Percentiles rank a stretch among this genome's conserved stretches.
These are phyloP conservation scores for Drosophila phalerata DNA, from an alignment of 2,888 invertebrate species.

Conservation along the genomic window DNA sequence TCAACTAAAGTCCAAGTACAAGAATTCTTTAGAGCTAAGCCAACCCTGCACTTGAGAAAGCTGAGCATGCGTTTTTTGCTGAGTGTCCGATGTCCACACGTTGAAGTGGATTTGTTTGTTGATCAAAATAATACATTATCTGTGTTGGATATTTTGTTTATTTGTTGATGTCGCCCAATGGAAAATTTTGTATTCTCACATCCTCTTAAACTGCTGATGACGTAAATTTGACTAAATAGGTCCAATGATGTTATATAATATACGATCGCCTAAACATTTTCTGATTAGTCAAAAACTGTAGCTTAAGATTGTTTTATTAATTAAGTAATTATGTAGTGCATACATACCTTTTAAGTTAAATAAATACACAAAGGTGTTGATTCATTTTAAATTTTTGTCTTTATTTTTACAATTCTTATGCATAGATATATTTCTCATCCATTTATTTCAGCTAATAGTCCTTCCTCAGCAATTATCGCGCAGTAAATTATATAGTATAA, in stretches of 20 bases:
- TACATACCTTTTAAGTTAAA: not conserved
- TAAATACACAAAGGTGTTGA: not conserved
- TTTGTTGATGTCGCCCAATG: not conserved
- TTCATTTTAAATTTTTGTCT: constrained; percentile 53
- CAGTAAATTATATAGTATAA: constrained; percentile 24
- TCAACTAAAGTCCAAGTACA: not conserved
- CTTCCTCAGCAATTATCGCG: constrained; percentile 59
- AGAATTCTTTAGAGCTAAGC: not conserved
- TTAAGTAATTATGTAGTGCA: too few relatives aligned
- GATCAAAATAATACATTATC: not conserved
- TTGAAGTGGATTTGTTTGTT: not conserved
- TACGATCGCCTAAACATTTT: too few relatives aligned
- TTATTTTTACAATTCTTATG: constrained; percentile 71
- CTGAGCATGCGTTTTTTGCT: not conserved
- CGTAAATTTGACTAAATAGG: too few relatives aligned
- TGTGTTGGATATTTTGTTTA: not conserved
- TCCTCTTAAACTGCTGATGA: not conserved
- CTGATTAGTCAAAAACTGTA: too few relatives aligned
- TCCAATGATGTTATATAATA: too few relatives aligned
- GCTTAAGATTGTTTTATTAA: too few relatives aligned
- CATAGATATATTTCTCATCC: constrained; percentile 49
- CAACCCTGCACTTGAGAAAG: not conserved
- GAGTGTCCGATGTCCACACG: not conserved
- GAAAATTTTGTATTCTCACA: not conserved
- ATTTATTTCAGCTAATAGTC: constrained; percentile 68